Percentiles rank a stretch among this genome's conserved stretches.
phyloP scores from a whole-genome alignment of 2,888 invertebrate genomes.

The Dendrolimus houi region DNA sequence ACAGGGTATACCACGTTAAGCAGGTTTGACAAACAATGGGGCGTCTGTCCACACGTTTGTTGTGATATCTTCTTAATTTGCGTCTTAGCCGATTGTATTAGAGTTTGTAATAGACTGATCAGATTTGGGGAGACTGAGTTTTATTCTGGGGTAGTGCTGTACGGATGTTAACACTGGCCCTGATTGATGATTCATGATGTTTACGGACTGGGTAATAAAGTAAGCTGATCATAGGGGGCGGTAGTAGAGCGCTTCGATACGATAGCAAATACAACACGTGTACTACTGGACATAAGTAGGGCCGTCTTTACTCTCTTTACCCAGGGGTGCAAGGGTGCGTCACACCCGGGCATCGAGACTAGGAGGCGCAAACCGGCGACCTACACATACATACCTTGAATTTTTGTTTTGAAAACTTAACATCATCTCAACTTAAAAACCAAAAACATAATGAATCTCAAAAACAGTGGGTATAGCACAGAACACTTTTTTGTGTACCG shows the following conservation, averaged over 20 bases:
- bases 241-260: background rate
- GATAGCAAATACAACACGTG: too few relatives aligned
- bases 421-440: too few relatives aligned
- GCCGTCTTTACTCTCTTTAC: too few relatives aligned
- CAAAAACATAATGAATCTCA: too few relatives aligned
- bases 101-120: background rate
- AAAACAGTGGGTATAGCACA: too few relatives aligned
- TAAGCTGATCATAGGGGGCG: background rate
- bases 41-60: conserved; percentile 2
- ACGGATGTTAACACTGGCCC: conserved; percentile 17
- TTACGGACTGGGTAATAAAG: conserved; percentile 15
- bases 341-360: too few relatives aligned
- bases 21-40: conserved; percentile 5
- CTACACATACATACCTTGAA: too few relatives aligned
- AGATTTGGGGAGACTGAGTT: conserved; percentile 6
- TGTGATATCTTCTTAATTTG: background rate
- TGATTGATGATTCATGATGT: conserved; percentile 31
- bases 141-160: conserved; percentile 3
- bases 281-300: too few relatives aligned
- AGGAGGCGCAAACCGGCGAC: too few relatives aligned
- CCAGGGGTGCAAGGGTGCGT: too few relatives aligned
- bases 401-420: too few relatives aligned
- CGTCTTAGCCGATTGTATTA: background rate
- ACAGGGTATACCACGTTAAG: background rate
- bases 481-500: too few relatives aligned